Evolutionary conservation across 2,888 invertebrate species (phyloP), one percentile per base, ranked within the genome.

Genomic region (Conistra vaccinii): DNA sequence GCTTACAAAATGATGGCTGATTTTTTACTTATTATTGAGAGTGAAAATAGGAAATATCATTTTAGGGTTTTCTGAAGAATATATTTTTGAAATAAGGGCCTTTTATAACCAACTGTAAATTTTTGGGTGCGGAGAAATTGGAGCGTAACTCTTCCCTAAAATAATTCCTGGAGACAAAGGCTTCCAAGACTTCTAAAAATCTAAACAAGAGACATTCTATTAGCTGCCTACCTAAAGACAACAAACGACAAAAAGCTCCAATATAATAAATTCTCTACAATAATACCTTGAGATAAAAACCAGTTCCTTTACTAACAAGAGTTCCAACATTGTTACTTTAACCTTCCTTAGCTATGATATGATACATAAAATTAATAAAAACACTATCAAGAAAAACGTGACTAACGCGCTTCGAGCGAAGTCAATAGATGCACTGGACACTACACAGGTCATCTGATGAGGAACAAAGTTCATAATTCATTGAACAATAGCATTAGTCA

Each of bases 401-500:
- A 58, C 57, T 3, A 26, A 10, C 12, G 17, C 23, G 17, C 35
- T 29, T 62, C 42, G 12, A 57, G 35, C 4, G 23, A 60, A 32
- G 14, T 66, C 20, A 69, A 42, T 65, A 57, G 60, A 81, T 35
- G n/a, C 10, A 61, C 35, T 66, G 55, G 20, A 45, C 62, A 32
- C 32, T 61, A 48, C 14, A 45, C 62, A 26, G 14, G 35, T 69
- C 57, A 60, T 29, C 9, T 66, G 42, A 29, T 9, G n/a, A 67
- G 51, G 76, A 42, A n/a, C 76, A 80, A 67, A 69, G 69, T 57
- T 81, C 76, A 57, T 12, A 63, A 74, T n/a, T 26, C 20, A 23
- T 32, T 42, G 58, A n/a, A 69, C 57, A 68, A 60, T 32, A 63
- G 26, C 7, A 62, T 66, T 42, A 55, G 32, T 81, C 63, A 75